Evolutionary conservation across 2,797 vertebrate genomes (phyloP), one percentile per base, ranked within the genome.

Genomic region (Anguilla pacifica): DNA sequence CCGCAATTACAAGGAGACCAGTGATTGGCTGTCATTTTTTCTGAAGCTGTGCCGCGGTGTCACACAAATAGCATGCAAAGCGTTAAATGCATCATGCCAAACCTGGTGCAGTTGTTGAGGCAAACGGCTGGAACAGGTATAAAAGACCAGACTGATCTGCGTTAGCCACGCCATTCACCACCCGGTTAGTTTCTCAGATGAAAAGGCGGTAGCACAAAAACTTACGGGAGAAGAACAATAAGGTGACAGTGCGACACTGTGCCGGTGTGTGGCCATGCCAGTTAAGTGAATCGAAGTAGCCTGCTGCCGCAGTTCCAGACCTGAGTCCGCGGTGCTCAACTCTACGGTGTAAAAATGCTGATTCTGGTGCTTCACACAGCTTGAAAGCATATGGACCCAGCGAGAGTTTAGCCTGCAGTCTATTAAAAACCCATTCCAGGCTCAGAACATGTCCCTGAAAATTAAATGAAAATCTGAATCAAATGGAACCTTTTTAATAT

Each of bases 361-460:
- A 95, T 92, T 85, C 90, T 90, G 91, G 93, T 93, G 91, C 89
- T 91, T 89, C 88, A 91, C 93, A 91, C 90, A 88, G 94, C 92
- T 91, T 93, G 93, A 92, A 94, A 93, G 93, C 95, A 95, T 95
- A 94, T 96, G 95, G 93, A 89, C 88, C 91, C 91, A 89, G 93
- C 91, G 91, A 93, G 93, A 93, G 93, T 93, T 93, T 91, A 94
- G 92, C 92, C 93, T 94, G 93, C 93, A 90, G 11, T 70, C 67
- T 31, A 31, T 70, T n/a, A 28, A 70, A 70, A 70, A 70, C 70
- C 13, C 64, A 67, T 11, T 74, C 70, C 28, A 39, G 70, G 28
- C 70, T 74, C 2, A 28, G 2, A 9, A 31, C 10, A 74, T 19
- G 31, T 15, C 28, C 2, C 28, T 35, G 6, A 3, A 74, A 74